Percentiles rank a stretch among this genome's conserved stretches.
Evolutionary conservation across 1,140 invertebrate genomes (phyloP).

Genomic region (Holcopasites calliopsidis): DNA sequence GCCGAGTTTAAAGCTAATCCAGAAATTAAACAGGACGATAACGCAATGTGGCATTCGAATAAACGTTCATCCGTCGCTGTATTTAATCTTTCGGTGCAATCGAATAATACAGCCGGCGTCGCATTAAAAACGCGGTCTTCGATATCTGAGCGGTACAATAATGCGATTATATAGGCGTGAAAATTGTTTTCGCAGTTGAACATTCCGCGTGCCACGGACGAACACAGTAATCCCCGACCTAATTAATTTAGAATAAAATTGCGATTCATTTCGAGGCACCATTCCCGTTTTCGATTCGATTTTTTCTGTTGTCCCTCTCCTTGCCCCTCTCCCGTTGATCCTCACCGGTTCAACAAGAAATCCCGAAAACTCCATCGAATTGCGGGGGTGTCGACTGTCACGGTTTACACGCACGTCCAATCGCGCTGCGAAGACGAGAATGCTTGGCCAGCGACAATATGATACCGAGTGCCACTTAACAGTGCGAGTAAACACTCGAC

Average conservation of each 20-base stretch:
- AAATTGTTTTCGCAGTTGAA: slow-evolving; percentile 7
- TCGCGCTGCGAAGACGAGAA: slow-evolving; percentile 48
- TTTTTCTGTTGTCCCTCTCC: background rate
- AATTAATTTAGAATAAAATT: slow-evolving; percentile 29
- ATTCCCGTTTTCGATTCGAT: background rate
- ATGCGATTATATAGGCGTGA: slow-evolving; percentile 9
- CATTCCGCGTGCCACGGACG: background rate
- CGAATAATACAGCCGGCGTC: background rate
- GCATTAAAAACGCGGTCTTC: slow-evolving; percentile 8
- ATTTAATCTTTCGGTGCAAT: slow-evolving; percentile 6
- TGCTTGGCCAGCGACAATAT: slow-evolving; percentile 66
- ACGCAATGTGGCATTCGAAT: no score
- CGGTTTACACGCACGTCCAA: slow-evolving; percentile 20
- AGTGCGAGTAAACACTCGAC: slow-evolving; percentile 70
- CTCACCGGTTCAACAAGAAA: background rate
- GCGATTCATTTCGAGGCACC: background rate
- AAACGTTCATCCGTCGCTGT: no score
- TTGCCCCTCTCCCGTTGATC: background rate
- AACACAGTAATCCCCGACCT: background rate
- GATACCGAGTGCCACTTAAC: slow-evolving; percentile 69
- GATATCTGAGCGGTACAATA: background rate
- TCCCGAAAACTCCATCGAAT: slow-evolving; percentile 1
- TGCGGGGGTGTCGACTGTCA: background rate
- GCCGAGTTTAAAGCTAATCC: no score
- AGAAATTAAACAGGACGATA: no score